These are phyloP conservation scores for Zaprionus ornatus DNA, from an alignment of 1,140 invertebrate genomes.

Conservation along the genomic window DNA sequence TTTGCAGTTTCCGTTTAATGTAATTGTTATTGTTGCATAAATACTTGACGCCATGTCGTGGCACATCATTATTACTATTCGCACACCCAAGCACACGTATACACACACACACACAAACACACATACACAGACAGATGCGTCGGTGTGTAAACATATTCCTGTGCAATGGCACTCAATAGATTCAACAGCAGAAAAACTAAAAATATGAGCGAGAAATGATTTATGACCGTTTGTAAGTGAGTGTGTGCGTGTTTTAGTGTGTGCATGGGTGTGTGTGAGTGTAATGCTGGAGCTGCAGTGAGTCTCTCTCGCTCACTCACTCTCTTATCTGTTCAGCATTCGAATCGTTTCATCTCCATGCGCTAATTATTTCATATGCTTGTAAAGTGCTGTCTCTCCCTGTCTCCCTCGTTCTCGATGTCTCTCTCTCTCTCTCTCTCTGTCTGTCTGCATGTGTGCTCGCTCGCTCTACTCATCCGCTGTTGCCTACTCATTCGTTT, in stretches of 20 bases:
- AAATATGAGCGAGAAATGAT: constrained; percentile 77
- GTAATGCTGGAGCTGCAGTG: not conserved
- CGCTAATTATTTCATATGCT: constrained; percentile 80
- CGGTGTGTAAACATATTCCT: constrained; percentile 50
- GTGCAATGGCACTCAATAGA: constrained; percentile 52
- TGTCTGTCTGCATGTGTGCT: not conserved
- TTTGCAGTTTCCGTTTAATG: constrained; percentile 58
- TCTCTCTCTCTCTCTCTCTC: not conserved
- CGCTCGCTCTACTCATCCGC: constrained; percentile 25
- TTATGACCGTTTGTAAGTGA: constrained; percentile 55
- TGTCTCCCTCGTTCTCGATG: constrained; percentile 20
- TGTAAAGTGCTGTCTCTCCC: constrained; percentile 43
- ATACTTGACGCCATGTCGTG: constrained; percentile 74
- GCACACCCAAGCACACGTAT: constrained; percentile 22
- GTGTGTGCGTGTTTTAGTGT: constrained; percentile 20
- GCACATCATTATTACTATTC: constrained; percentile 67
- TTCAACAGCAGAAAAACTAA: constrained; percentile 63
- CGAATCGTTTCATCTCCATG: constrained; percentile 62
- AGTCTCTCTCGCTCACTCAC: constrained; percentile 3
- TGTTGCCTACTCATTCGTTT: constrained; percentile 43
- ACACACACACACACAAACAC: constrained; percentile 15
- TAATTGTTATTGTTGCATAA: constrained; percentile 75
- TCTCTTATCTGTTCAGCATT: constrained; percentile 53
- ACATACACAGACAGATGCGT: not conserved
- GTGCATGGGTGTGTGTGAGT: constrained; percentile 28